Conservation (phyloP, 2,797 vertebrate genomes). For the Hemibagrus guttatus region DNA sequence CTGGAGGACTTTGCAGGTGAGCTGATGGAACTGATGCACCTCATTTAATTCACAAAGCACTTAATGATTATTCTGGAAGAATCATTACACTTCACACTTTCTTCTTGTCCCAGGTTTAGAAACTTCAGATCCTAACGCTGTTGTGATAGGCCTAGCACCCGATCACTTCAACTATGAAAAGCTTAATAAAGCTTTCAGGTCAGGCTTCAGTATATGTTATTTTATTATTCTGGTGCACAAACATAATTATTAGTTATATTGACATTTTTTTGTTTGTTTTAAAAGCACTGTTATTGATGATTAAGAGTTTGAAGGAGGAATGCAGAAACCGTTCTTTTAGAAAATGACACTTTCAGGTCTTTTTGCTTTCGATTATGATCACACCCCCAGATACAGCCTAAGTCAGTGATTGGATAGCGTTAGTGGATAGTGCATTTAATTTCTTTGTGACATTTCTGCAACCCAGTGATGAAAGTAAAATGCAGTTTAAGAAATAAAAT, state of each 20-base stretch:
- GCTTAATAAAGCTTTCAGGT: conserved; percentile 93
- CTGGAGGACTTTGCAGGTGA: conserved; percentile 89
- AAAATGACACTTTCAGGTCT: background rate
- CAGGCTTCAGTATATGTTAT: conserved; percentile 48
- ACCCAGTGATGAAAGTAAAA: background rate
- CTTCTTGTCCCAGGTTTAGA: conserved; percentile 76
- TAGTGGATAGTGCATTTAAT: background rate
- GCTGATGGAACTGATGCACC: background rate
- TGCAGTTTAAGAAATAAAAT: too few species aligned
- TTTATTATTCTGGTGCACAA: background rate
- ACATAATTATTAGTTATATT: background rate
- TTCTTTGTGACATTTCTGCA: background rate
- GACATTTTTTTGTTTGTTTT: background rate
- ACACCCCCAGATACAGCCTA: background rate
- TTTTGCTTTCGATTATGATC: background rate
- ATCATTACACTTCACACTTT: background rate
- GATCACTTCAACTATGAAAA: conserved; percentile 90
- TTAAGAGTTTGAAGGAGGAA: background rate
- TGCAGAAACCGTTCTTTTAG: background rate
- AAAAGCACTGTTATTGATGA: background rate
- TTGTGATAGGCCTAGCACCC: conserved; percentile 91
- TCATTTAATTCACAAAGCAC: too few species aligned
- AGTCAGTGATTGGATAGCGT: background rate
- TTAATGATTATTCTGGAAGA: background rate
- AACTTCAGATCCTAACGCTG: conserved; percentile 86